These are phyloP conservation scores for Lagothrix lagotricha DNA, from an alignment of 2,797 vertebrate genomes.

Conservation along the genomic window DNA sequence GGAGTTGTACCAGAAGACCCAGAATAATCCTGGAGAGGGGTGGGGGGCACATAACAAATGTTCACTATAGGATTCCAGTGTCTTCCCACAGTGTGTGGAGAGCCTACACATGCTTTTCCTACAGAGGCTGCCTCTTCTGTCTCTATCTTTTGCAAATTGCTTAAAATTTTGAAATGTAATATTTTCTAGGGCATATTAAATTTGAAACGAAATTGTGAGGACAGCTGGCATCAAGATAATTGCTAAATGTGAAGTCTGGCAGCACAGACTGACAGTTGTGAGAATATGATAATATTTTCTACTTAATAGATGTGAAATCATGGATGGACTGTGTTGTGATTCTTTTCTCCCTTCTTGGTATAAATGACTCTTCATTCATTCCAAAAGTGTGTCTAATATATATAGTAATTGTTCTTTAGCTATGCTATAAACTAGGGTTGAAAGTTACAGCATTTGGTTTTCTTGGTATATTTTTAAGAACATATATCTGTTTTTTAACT, in stretches of 20 bases:
- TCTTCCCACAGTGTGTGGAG: not conserved
- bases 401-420: slow-evolving; percentile 5
- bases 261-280: slow-evolving; percentile 69
- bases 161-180: slow-evolving; percentile 74
- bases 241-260: slow-evolving; percentile 79
- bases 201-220: slow-evolving; percentile 76
- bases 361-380: slow-evolving; percentile 31
- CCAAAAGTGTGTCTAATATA: not conserved
- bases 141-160: slow-evolving; percentile 64
- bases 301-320: slow-evolving; percentile 71
- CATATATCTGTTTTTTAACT: not conserved
- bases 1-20: not conserved
- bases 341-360: slow-evolving; percentile 43
- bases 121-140: not conserved
- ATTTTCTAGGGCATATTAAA: slow-evolving; percentile 78
- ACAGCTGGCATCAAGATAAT: slow-evolving; percentile 82
- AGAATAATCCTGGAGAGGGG: not conserved
- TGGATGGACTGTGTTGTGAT: slow-evolving; percentile 28
- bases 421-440: not conserved
- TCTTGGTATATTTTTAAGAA: slow-evolving; percentile 49
- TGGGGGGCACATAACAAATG: not conserved
- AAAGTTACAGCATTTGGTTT: slow-evolving; percentile 37
- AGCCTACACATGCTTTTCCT: not conserved
- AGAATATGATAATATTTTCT: slow-evolving; percentile 73
- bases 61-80: not conserved